Conservation (phyloP, 2,888 invertebrate species). For the Oligia latruncula region DNA sequence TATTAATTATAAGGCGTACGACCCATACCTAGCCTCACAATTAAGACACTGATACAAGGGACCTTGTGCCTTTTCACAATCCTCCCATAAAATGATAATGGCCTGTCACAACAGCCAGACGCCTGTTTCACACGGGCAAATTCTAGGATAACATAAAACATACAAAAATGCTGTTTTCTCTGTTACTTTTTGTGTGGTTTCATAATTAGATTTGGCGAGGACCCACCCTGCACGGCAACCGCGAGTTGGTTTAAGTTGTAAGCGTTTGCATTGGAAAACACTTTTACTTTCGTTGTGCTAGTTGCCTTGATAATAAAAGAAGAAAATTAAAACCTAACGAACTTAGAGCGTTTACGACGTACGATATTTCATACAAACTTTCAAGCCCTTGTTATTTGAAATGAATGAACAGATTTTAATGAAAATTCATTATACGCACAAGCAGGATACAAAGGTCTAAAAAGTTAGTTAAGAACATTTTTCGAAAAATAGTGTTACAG, state of each 20-base stretch:
- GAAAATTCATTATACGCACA: too few relatives aligned
- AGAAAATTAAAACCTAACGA: background rate
- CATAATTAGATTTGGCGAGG: conserved; percentile 89
- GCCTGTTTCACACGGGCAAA: conserved; percentile 74
- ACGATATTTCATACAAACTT: too few relatives aligned
- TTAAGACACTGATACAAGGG: conserved; percentile 20
- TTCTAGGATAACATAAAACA: conserved; percentile 75
- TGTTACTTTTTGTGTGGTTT: conserved; percentile 80
- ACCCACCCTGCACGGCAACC: conserved; percentile 79
- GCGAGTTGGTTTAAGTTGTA: conserved; percentile 70
- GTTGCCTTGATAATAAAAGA: background rate
- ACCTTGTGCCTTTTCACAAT: conserved; percentile 14
- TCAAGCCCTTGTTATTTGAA: too few relatives aligned
- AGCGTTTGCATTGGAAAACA: conserved; percentile 13
- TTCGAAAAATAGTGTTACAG: too few relatives aligned
- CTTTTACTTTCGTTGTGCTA: background rate
- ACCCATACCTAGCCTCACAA: conserved; percentile 6
- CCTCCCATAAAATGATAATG: conserved; percentile 60
- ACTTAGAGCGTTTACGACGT: background rate
- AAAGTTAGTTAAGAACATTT: too few relatives aligned
- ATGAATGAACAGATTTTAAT: too few relatives aligned
- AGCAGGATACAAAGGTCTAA: too few relatives aligned
- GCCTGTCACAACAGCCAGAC: conserved; percentile 66
- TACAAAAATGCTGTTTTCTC: conserved; percentile 80
- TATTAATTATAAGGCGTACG: background rate